Evolutionary conservation across 2,113 vertebrate species (phyloP).

Genomic region (Stercorarius parasiticus): DNA sequence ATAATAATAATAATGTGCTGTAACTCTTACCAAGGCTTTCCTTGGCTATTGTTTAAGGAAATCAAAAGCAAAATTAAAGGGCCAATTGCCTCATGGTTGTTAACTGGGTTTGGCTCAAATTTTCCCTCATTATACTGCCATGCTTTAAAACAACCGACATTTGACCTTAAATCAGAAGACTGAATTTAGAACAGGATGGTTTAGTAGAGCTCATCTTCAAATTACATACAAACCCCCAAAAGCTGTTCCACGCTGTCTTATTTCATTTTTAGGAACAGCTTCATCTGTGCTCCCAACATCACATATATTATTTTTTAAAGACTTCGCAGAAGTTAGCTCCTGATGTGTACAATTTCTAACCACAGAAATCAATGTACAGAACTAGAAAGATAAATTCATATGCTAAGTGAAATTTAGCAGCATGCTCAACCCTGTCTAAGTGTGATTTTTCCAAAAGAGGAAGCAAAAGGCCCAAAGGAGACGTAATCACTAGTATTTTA

Average conservation of each 20-base stretch:
- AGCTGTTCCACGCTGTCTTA: neutral
- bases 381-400: neutral
- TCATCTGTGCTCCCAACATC: neutral
- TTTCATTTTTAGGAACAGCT: neutral
- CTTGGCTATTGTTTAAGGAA: neutral
- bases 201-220: neutral
- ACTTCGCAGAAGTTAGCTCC: neutral
- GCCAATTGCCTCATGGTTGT: neutral
- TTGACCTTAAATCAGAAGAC: neutral
- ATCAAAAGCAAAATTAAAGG: constrained; percentile 10
- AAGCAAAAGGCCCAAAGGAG: neutral
- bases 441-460: neutral
- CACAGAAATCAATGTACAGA: neutral
- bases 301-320: neutral
- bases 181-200: neutral
- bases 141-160: neutral
- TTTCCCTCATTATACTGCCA: neutral
- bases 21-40: neutral
- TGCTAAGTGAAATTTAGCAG: neutral
- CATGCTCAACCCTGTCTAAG: neutral
- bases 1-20: neutral
- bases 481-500: neutral
- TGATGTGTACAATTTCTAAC: neutral
- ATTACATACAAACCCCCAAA: neutral
- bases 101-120: neutral